Conservation (phyloP, 2,888 invertebrate species). For the Pandemis heparana region DNA sequence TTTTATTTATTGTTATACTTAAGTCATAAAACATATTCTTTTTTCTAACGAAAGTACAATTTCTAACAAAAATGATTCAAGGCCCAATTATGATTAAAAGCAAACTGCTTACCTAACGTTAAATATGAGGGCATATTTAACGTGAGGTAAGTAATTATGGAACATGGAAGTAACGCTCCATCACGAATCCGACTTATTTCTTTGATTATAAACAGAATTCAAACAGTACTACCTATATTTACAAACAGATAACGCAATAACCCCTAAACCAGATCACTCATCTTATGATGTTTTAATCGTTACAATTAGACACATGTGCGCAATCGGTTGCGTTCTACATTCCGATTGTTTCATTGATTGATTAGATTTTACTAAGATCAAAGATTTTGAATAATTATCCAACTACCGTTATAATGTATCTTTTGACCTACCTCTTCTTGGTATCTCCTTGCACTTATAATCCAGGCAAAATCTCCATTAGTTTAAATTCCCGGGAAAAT, state of each 20-base stretch:
- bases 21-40: too few relatives aligned
- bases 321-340: slow-evolving; percentile 54
- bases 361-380: slow-evolving; percentile 61
- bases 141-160: not conserved
- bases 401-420: slow-evolving; percentile 5
- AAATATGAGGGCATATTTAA: too few relatives aligned
- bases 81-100: too few relatives aligned
- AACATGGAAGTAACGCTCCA: not conserved
- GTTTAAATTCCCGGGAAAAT: slow-evolving; percentile 5
- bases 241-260: slow-evolving; percentile 12
- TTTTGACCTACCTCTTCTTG: slow-evolving; percentile 20
- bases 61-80: too few relatives aligned
- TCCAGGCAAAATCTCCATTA: slow-evolving; percentile 18
- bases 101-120: too few relatives aligned
- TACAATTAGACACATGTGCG: slow-evolving; percentile 56
- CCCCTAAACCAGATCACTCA: slow-evolving; percentile 18
- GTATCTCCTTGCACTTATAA: slow-evolving; percentile 22
- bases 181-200: not conserved
- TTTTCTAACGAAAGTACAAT: too few relatives aligned
- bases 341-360: slow-evolving; percentile 60
- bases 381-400: slow-evolving; percentile 39
- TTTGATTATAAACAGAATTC: slow-evolving; percentile 29
- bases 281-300: slow-evolving; percentile 53
- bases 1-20: too few relatives aligned
- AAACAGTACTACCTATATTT: slow-evolving; percentile 6